Evolutionary conservation across 2,888 invertebrate genomes (phyloP), one percentile per base, ranked within the genome.

Genomic region (Plagodis pulveraria): DNA sequence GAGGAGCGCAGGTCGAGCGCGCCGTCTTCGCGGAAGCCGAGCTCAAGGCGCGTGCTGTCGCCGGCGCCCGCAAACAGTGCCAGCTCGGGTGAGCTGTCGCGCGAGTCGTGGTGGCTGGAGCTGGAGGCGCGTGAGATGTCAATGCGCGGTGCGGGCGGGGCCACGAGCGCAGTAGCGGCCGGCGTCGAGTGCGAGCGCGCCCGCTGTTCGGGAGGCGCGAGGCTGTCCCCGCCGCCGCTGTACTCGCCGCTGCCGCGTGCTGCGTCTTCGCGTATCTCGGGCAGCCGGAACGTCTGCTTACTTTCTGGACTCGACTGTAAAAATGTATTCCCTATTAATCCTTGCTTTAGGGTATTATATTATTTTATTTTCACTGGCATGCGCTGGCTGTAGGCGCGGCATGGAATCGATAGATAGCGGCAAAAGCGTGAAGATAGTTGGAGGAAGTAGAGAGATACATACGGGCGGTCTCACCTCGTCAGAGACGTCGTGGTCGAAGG

Each of bases 121-220:
- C 97, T 97, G 78, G 97, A 97, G 6, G 98, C 97, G 70, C 97
- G 94, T 69, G 97, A 97, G 82, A 98, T 96, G 90, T 98, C 97
- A 73, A 97, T 98, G 76, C 98, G 94, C 32, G 97, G 97, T 52
- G 97, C 96, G 68, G 95, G 94, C 22, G 96, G 96, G 47, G 96
- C 95, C 71, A 94, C 93, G 57, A 86, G 78, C 55, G 76, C 74
- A 55, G 80, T 74, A 53, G 72, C 74, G 51, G 74, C 76, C 59
- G 89, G 90, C 67, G 92, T 88, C 49, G 92, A 91, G 70, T 83
- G 86, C 22, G 87, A 87, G 67, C 89, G 85, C 56, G 84, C 92
- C 74, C 83, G 93, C 76, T 71, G 91, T 81, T 76, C 87, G 12
- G 82, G 80, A 40, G 83, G 83, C 36, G 78, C 81, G 40, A 40